These are phyloP conservation scores for Uloborus diversus DNA, from an alignment of 1,140 invertebrate species.

Conservation along the genomic window DNA sequence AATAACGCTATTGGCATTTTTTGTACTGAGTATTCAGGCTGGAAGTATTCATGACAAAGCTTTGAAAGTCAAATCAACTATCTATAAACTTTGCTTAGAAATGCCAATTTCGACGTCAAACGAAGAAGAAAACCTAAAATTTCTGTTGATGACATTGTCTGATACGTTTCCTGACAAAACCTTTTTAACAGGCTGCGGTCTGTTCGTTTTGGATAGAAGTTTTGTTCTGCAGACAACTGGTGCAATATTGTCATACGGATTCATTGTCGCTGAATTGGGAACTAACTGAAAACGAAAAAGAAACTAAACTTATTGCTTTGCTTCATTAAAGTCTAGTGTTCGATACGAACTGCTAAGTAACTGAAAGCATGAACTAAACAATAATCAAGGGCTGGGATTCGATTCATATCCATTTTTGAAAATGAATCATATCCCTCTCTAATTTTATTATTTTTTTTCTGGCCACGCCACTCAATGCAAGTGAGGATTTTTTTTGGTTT, in stretches of 20 bases:
- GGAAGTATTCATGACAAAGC: background rate
- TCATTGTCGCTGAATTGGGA: background rate
- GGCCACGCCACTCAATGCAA: too few species aligned
- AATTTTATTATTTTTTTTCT: too few species aligned
- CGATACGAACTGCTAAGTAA: too few species aligned
- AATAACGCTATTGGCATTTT: constrained; percentile 7
- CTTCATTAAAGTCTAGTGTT: too few species aligned
- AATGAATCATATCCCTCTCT: too few species aligned
- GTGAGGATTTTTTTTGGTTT: too few species aligned
- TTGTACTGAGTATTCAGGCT: constrained; percentile 11
- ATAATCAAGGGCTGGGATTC: background rate
- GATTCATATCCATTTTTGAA: background rate
- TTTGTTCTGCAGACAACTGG: constrained; percentile 34
- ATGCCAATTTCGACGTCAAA: background rate
- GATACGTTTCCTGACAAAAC: constrained; percentile 1
- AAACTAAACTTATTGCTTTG: too few species aligned
- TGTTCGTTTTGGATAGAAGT: constrained; percentile 1
- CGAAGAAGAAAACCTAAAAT: background rate
- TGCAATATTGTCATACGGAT: constrained; percentile 20
- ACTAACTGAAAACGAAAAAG: background rate
- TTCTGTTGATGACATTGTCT: background rate
- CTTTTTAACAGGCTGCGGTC: background rate
- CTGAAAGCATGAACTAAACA: too few species aligned
- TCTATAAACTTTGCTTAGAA: background rate
- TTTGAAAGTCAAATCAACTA: background rate